Evolutionary conservation across 2,888 invertebrate genomes (phyloP), one percentile per base, ranked within the genome.

Genomic region (Tinea trinotella): DNA sequence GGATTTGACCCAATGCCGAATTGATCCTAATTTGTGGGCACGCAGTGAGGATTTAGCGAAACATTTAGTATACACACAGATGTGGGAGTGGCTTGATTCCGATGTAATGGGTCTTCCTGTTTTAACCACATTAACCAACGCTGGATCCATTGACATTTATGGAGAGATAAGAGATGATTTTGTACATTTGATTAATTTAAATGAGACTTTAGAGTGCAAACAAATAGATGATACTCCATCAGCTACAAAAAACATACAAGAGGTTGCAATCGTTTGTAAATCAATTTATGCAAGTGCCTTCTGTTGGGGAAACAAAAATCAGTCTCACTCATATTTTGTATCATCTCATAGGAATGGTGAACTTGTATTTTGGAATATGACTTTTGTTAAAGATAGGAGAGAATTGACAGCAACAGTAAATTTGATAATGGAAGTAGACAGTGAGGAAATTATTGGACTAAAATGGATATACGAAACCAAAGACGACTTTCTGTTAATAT

Each of bases 11-110:
- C 74, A 79, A 60, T 70, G 81, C 74, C 61, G 77, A 5, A 56
- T 75, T 5, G 71, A 83, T 53, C 70, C 78, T 1, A 60, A 71
- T 4, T 63, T 80, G 44, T 83, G 82, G 81, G 74, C 81, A 0
- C 75, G 81, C 56, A 76, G 73, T 55, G 58, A 61, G 0, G 59
- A 67, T 22, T 57, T 84, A n/a, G 59, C 69, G 18, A 60, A 71
- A 55, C 76, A 79, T 60, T 65, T 75, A 67, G 64, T 69, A 0
- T 65, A 63, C 54, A 59, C 76, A 0, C 57, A 57, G 0, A 58
- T 62, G n/a, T 67, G 67, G 36, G 63, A 71, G 30, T 82, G 80
- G 75, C 79, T 81, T 0, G 81, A 83, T 1, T 52, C 64, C 15
- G 58, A 64, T 35, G 68, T 67, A 55, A 60, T n/a, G 2, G 6